Conservation (phyloP, 2,797 vertebrate species). For the Smutsia temminckii region DNA sequence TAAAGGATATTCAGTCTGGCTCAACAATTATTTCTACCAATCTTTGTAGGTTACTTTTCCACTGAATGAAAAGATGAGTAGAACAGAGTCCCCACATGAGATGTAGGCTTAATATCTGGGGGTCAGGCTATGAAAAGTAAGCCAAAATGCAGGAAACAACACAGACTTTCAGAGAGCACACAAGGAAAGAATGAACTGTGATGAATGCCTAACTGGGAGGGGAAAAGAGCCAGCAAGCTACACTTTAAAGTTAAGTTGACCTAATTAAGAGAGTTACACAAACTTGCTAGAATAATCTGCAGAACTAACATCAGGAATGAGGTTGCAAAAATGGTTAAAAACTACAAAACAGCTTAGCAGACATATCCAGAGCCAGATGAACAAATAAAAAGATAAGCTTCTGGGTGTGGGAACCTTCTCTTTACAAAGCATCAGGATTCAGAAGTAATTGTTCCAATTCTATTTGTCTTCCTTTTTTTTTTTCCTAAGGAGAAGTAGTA, state of each 20-base stretch:
- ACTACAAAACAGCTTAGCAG: not conserved
- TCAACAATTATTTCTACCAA: not conserved
- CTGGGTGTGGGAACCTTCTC: not conserved
- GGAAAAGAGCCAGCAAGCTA: not conserved
- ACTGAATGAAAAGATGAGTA: not conserved
- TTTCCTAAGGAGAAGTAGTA: not conserved
- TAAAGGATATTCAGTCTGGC: not conserved
- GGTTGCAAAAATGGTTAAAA: not conserved
- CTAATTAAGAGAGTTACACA: not conserved
- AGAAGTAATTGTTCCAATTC: not conserved
- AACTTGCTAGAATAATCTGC: not conserved
- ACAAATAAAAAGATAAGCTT: slow-evolving; percentile 17
- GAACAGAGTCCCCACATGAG: not conserved
- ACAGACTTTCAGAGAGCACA: not conserved
- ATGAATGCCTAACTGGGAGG: not conserved
- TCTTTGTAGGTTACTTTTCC: not conserved
- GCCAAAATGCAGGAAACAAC: not conserved
- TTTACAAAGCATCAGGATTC: not conserved
- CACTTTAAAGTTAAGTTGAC: not conserved
- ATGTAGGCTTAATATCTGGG: not conserved
- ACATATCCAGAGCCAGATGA: not conserved
- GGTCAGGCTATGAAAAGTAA: not conserved
- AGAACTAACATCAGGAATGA: not conserved
- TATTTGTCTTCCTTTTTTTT: not conserved
- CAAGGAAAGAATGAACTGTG: not conserved